Conservation (phyloP, 2,113 vertebrate species). For the Azemiops feae region DNA sequence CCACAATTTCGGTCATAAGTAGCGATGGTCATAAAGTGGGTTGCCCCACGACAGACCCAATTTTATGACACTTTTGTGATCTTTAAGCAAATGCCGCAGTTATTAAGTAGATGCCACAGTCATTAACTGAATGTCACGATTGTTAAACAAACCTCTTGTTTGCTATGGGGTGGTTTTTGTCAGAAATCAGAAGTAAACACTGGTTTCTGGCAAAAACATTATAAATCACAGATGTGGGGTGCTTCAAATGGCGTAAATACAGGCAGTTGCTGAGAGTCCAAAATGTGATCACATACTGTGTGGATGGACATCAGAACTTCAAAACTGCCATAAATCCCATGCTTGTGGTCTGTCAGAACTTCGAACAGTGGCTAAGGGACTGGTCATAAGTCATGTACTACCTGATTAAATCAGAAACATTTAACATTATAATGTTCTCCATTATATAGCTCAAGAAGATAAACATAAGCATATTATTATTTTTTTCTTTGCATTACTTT, state of each 20-base stretch:
- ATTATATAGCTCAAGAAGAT: neutral
- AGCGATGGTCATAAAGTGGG: neutral
- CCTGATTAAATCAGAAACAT: neutral
- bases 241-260: neutral
- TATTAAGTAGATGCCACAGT: neutral
- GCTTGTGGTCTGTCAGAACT: neutral
- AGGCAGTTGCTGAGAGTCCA: neutral
- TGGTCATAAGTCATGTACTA: neutral
- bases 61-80: neutral
- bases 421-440: neutral
- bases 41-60: neutral
- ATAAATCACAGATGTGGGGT: neutral
- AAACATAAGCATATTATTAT: neutral
- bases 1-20: neutral
- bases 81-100: neutral
- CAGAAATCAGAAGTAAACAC: neutral
- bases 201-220: neutral
- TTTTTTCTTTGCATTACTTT: neutral
- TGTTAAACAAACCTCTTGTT: neutral
- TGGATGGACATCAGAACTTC: neutral
- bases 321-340: neutral
- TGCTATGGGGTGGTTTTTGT: neutral
- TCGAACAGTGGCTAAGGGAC: neutral
- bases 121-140: neutral
- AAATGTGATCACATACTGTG: neutral